Evolutionary conservation across 2,113 vertebrate species (phyloP).

Genomic region (Prochilodus magdalenae): DNA sequence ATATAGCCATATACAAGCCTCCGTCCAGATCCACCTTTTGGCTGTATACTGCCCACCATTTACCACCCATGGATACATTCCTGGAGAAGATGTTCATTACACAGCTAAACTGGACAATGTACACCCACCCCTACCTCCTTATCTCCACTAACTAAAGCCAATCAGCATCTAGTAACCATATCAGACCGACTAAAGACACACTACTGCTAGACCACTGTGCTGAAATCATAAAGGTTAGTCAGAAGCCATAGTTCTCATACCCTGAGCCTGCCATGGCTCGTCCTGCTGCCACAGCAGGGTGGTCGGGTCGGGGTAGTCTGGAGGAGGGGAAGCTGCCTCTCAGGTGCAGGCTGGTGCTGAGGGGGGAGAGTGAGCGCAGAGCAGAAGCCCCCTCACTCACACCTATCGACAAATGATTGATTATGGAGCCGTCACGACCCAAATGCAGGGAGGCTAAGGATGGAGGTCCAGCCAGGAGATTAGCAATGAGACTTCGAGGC

Average conservation of each 20-base stretch:
- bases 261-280: slow-evolving; percentile 86
- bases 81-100: too few species aligned
- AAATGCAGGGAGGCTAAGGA: slow-evolving; percentile 81
- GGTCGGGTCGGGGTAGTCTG: slow-evolving; percentile 67
- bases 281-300: slow-evolving; percentile 68
- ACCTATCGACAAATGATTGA: slow-evolving; percentile 79
- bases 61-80: too few species aligned
- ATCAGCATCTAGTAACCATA: too few species aligned
- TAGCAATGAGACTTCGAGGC: slow-evolving; percentile 94
- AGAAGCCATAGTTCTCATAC: slow-evolving; percentile 70
- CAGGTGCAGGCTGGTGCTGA: slow-evolving; percentile 83
- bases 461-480: slow-evolving; percentile 85
- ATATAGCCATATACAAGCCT: too few species aligned
- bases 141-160: too few species aligned
- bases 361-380: slow-evolving; percentile 89
- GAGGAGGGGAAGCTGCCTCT: slow-evolving; percentile 72
- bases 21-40: too few species aligned
- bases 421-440: slow-evolving; percentile 80
- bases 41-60: too few species aligned
- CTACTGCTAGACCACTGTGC: too few species aligned
- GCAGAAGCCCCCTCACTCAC: slow-evolving; percentile 83
- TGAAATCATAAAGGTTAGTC: too few species aligned
- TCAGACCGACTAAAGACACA: too few species aligned
- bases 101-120: too few species aligned
- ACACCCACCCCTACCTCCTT: too few species aligned